Base-by-base conservation (phyloP, 2,888 invertebrate genomes). In the Argyra leucocephala region DNA sequence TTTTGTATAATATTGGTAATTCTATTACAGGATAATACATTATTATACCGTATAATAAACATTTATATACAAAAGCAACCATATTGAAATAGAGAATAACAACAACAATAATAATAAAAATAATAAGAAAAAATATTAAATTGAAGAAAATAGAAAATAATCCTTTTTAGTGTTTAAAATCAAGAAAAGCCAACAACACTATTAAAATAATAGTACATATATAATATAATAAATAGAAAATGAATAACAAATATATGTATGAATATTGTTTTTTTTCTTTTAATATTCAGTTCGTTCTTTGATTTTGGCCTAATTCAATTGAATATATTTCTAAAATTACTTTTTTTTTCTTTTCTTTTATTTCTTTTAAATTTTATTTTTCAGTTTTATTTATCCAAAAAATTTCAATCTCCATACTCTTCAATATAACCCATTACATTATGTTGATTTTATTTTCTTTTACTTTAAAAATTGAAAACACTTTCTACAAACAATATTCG, bases 111-210 rank as follows among this genome's bases (percentile, higher is more conserved):
- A 48, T 48, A 9, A 48, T 15, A 15, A 37, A 37, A 15, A 37
- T 3, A 37, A 37, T 9, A 15, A 31, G 31, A 31, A 37, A 37
- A 37, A 37, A 26, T 6, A 26, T 6, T 6, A 26, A 26, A 6
- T 26, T 26, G 26, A 26, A 48, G 18, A 48, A 48, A 31, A 48
- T 48, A 48, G 48, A 48, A 48, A 48, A 48, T 48, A 48, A 48
- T 48, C 48, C 48, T 48, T 48, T 48, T 48, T 48, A 48, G 48
- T 48, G 48, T 48, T 15, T 48, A 48, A 48, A 48, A 48, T 48
- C 48, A 48, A 48, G 48, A 48, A 48, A 18, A 48, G 48, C n/a
- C 48, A 48, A 48, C 48, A 48, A 48, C 18, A 48, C 48, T 48
- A 48, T 48, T 48, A 12, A 15, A 9, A 31, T 31, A 31, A 31